These are phyloP conservation scores for Atherinosoma microstoma DNA, from an alignment of 2,797 vertebrate species.

Conservation along the genomic window DNA sequence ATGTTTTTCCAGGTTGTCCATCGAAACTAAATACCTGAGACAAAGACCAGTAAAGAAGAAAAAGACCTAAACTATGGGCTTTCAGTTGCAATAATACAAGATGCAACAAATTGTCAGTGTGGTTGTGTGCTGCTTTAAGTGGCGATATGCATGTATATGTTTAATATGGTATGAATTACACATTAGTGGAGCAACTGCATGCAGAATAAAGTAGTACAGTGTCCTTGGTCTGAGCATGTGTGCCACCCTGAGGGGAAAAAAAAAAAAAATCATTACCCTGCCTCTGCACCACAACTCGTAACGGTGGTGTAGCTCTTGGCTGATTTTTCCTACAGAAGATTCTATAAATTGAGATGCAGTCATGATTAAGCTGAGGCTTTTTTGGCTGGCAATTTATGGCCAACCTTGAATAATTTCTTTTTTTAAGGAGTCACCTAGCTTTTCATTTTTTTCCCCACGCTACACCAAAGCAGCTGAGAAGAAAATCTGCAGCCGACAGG, in stretches of 20 bases:
- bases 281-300: conserved; percentile 40
- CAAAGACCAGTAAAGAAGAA: too few relatives aligned
- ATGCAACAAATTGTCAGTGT: background rate
- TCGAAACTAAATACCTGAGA: too few relatives aligned
- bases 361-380: conserved; percentile 45
- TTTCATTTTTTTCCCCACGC: conserved; percentile 42
- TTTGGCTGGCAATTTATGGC: conserved; percentile 22
- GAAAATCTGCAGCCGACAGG: conserved; percentile 15
- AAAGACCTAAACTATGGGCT: background rate
- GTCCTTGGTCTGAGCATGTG: conserved; percentile 29
- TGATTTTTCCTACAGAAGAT: conserved; percentile 48
- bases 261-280: conserved; percentile 41
- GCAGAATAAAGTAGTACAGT: conserved; percentile 24
- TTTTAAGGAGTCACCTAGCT: conserved; percentile 44
- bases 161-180: background rate
- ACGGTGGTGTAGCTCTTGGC: conserved; percentile 48
- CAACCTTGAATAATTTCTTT: conserved; percentile 10
- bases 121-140: background rate
- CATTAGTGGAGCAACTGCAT: conserved; percentile 18
- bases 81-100: background rate
- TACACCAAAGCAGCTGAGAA: conserved; percentile 10
- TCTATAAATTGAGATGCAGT: conserved; percentile 57
- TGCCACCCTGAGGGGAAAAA: conserved; percentile 11
- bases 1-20: too few relatives aligned
- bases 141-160: background rate